Base-by-base conservation (phyloP, 2,113 vertebrate species). In the Sphaerodactylus townsendi region DNA sequence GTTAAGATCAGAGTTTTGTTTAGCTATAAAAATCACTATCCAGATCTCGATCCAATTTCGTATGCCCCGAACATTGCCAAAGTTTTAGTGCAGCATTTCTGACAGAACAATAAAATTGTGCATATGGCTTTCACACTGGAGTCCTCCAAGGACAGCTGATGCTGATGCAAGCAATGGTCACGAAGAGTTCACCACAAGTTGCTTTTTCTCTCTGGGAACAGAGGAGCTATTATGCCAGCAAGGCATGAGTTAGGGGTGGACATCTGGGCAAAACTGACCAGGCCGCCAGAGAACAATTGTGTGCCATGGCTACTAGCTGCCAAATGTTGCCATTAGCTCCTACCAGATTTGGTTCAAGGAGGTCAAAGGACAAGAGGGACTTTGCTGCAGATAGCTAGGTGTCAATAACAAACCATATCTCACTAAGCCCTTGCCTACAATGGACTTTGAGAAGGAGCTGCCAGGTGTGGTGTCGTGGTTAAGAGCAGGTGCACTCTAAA, bases 101-200 rank as follows among this genome's bases (percentile, higher is more conserved):
- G 50, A 75, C 14, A 21, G 59, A 75, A 35, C 62, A 25, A 53
- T 75, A 75, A 30, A 0, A 0, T 3, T 37, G 41, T 41, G 28
- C 66, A 35, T 71, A 10, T 35, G 3, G 21, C 56, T 39, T 77
- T 77, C 35, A 59, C 15, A 7, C 33, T 15, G 50, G 46, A 81
- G 46, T 68, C 6, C 50, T 76, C 44, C 14, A n/a, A 83, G 82
- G 72, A 39, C 66, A 53, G 33, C 62, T 76, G 44, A 39, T 76
- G 82, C 82, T 76, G 23, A 68, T 50, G 82, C 73, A 66, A 76
- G 48, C 82, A 76, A 23, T 66, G 37, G 41, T 35, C 82, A 50
- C 48, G 50, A 68, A 76, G 46, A 76, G 64, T 68, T 76, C 62
- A 53, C 64, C 72, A 68, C 25, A 65, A 65, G 46, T 83, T 62